Conservation (phyloP, 2,113 vertebrate species). For the Notechis scutatus region DNA sequence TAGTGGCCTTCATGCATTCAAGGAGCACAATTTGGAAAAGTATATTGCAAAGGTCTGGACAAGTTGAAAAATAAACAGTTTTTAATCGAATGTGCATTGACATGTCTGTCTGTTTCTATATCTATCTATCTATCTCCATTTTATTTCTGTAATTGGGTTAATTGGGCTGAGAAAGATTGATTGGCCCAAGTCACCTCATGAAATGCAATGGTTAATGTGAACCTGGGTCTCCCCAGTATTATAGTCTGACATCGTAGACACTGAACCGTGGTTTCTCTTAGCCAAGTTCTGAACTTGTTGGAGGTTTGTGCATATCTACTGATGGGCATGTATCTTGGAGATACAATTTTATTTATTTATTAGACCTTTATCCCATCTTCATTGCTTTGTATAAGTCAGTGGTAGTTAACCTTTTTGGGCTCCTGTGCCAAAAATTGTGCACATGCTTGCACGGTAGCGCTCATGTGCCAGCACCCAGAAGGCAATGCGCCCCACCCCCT, state of each 20-base stretch:
- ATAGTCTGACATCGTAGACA: background rate
- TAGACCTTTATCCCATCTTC: background rate
- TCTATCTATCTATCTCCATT: background rate
- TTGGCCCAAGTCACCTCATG: background rate
- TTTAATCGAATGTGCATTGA: background rate
- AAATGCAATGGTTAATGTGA: background rate
- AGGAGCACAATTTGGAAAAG: background rate
- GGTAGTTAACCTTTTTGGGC: no score
- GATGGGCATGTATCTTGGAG: background rate
- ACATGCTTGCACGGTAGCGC: no score
- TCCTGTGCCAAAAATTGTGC: no score
- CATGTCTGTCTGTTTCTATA: background rate
- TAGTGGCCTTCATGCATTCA: background rate
- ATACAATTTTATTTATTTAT: background rate
- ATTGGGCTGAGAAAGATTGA: background rate
- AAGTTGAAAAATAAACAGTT: background rate
- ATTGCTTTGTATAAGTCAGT: background rate
- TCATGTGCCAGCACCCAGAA: no score
- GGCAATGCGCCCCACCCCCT: no score
- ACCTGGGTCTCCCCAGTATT: background rate
- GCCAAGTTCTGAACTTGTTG: background rate
- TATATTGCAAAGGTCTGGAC: background rate
- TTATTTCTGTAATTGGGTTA: background rate
- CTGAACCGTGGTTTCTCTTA: background rate
- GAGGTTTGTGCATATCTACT: background rate